phyloP scores from a whole-genome alignment of 2,888 invertebrate species.

The Acleris holmiana region DNA sequence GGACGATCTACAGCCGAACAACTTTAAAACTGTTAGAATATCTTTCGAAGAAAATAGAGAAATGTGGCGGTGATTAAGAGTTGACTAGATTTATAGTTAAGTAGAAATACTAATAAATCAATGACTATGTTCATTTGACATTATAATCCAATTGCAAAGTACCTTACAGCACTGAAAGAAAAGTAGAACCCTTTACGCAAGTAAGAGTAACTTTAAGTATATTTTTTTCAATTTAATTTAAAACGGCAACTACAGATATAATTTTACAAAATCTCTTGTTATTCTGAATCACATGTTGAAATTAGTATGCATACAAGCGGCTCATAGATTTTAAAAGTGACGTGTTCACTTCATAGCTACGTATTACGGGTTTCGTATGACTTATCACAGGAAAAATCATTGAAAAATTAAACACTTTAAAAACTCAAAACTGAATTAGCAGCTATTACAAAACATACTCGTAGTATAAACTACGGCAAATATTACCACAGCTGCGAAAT shows the following conservation, averaged over 20 bases:
- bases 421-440: constrained; percentile 35
- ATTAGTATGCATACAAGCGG: too few relatives aligned
- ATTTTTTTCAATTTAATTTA: too few relatives aligned
- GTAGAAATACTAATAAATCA: constrained; percentile 36
- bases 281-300: too few relatives aligned
- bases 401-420: not conserved
- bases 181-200: too few relatives aligned
- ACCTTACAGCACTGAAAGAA: not conserved
- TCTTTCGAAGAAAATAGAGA: constrained; percentile 73
- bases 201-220: too few relatives aligned
- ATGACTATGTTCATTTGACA: not conserved
- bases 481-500: constrained; percentile 59
- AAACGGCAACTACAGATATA: too few relatives aligned
- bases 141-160: not conserved
- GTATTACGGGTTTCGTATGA: too few relatives aligned
- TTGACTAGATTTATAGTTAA: constrained; percentile 53
- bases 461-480: constrained; percentile 51
- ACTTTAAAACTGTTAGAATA: constrained; percentile 64
- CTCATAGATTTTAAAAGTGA: too few relatives aligned
- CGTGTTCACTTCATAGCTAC: too few relatives aligned
- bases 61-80: constrained; percentile 66
- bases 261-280: too few relatives aligned
- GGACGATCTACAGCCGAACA: constrained; percentile 67
- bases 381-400: too few relatives aligned
- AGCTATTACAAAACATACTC: constrained; percentile 53